phyloP scores from a whole-genome alignment of 1,140 invertebrate genomes.

The Euura saliciscinereae region DNA sequence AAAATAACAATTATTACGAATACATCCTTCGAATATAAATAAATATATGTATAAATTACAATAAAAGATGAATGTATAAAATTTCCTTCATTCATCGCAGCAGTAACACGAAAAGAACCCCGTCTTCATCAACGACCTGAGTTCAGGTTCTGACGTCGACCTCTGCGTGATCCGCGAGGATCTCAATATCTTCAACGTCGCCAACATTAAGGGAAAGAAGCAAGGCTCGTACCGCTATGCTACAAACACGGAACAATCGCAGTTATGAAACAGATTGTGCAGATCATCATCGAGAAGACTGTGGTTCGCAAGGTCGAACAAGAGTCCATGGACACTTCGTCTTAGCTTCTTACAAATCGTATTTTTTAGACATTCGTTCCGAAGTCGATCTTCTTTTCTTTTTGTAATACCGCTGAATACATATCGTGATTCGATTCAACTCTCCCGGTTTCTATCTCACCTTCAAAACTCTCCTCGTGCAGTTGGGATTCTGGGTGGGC shows the following conservation, averaged over 20 bases:
- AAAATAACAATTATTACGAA: too few species aligned
- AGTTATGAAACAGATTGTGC: slow-evolving; percentile 67
- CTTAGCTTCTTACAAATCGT: too few species aligned
- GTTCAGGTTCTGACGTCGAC: slow-evolving; percentile 95
- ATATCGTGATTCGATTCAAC: too few species aligned
- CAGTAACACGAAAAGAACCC: slow-evolving; percentile 90
- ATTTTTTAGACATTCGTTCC: too few species aligned
- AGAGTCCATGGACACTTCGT: slow-evolving; percentile 60
- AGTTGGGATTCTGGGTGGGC: too few species aligned
- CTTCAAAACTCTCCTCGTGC: too few species aligned
- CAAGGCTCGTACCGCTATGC: slow-evolving; percentile 68
- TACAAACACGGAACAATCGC: slow-evolving; percentile 79
- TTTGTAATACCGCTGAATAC: too few species aligned
- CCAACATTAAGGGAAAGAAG: slow-evolving; percentile 82
- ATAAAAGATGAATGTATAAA: too few species aligned
- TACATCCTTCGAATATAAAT: too few species aligned
- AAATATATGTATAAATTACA: too few species aligned
- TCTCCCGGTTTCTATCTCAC: too few species aligned
- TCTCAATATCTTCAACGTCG: slow-evolving; percentile 81
- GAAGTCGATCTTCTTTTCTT: too few species aligned
- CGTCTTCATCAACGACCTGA: slow-evolving; percentile 96
- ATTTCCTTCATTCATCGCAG: slow-evolving; percentile 55
- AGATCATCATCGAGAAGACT: slow-evolving; percentile 72
- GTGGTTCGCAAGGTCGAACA: slow-evolving; percentile 50
- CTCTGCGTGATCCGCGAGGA: slow-evolving; percentile 90